phyloP scores from a whole-genome alignment of 2,113 vertebrate genomes.

The Cisticola juncidis region DNA sequence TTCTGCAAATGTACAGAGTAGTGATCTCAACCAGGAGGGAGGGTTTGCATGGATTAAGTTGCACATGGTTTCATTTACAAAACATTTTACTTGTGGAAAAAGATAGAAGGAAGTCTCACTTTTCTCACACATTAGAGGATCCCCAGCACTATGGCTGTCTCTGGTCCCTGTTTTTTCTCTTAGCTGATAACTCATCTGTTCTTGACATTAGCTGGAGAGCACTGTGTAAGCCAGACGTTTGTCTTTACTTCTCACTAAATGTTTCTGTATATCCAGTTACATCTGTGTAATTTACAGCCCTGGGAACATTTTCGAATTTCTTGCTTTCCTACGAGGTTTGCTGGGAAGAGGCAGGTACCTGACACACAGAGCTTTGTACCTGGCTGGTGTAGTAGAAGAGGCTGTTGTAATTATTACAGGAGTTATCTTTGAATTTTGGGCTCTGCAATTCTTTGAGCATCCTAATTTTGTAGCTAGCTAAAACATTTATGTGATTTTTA shows the following conservation, averaged over 20 bases:
- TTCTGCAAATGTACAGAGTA: background rate
- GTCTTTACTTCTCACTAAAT: constrained; percentile 3
- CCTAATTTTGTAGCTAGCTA: background rate
- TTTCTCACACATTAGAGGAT: background rate
- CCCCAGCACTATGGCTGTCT: background rate
- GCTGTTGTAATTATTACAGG: background rate
- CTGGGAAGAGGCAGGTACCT: background rate
- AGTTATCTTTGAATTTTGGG: background rate
- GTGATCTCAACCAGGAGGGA: background rate
- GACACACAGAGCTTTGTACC: background rate
- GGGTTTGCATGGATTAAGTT: background rate
- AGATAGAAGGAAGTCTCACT: background rate
- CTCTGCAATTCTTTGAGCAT: background rate
- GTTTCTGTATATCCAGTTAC: background rate
- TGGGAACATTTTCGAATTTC: constrained; percentile 21
- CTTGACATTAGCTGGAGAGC: constrained; percentile 16
- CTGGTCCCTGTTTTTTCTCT: constrained; percentile 2
- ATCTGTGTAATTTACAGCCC: constrained; percentile 19
- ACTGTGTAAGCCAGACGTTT: background rate
- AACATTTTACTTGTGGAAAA: background rate
- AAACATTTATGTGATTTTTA: background rate
- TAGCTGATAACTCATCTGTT: constrained; percentile 8
- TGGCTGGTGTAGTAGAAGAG: background rate
- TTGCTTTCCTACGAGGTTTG: background rate
- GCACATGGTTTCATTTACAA: background rate